Evolutionary conservation across 2,113 vertebrate species (phyloP).

Genomic region (Gopherus evgoodei): DNA sequence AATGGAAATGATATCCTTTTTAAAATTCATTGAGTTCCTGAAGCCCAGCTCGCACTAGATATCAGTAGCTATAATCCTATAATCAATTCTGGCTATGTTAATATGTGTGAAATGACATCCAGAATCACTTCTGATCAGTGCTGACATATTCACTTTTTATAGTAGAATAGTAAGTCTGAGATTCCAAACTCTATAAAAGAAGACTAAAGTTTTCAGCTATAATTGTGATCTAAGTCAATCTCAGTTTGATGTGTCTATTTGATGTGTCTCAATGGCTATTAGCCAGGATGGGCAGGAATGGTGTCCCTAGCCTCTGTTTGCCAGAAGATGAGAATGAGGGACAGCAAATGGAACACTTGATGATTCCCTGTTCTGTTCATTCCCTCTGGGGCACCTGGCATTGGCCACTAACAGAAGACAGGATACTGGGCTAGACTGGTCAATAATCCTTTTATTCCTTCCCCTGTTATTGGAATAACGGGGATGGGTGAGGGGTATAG

Average conservation of each 20-base stretch:
- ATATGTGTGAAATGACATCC: conserved; percentile 11
- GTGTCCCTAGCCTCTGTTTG: no score
- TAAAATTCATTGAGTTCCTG: neutral
- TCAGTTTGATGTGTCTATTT: conserved; percentile 21
- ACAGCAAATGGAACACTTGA: no score
- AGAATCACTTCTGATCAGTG: conserved; percentile 45
- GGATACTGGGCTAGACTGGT: neutral
- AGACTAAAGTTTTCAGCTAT: conserved; percentile 14
- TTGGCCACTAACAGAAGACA: no score
- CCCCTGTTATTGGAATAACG: neutral
- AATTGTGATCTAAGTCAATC: conserved; percentile 24
- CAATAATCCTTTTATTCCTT: conserved; percentile 20
- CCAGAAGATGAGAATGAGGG: no score
- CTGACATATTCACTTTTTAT: conserved; percentile 44
- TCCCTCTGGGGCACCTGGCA: no score
- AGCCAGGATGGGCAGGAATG: no score
- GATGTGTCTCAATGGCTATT: no score
- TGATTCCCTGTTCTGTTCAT: no score
- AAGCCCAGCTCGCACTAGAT: neutral
- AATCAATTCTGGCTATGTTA: conserved; percentile 35
- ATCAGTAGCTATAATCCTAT: conserved; percentile 17
- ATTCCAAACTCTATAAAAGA: neutral
- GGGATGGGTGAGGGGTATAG: neutral
- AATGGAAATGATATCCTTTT: neutral
- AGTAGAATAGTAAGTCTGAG: neutral